Conservation (phyloP, 2,888 invertebrate genomes). For the Xylocampa areola region DNA sequence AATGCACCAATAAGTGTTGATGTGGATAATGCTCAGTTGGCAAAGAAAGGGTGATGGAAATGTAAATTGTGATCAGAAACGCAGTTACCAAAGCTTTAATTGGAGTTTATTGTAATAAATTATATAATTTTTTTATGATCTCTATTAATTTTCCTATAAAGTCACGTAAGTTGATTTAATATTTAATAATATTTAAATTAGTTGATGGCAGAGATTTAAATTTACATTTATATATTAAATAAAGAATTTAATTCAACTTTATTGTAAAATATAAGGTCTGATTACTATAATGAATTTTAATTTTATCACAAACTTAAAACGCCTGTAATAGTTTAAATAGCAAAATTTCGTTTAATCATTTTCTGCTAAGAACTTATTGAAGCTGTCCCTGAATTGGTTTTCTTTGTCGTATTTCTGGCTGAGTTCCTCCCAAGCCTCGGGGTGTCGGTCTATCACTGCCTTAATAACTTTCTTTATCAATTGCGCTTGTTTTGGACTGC, state of each 20-base stretch:
- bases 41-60: slow-evolving; percentile 37
- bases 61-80: slow-evolving; percentile 30
- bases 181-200: background rate
- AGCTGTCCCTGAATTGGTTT: slow-evolving; percentile 90
- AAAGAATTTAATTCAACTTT: no score
- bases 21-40: slow-evolving; percentile 3
- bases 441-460: slow-evolving; percentile 91
- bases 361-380: slow-evolving; percentile 84
- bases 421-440: slow-evolving; percentile 91
- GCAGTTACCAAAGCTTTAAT: slow-evolving; percentile 49
- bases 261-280: no score
- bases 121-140: slow-evolving; percentile 17
- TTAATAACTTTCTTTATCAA: slow-evolving; percentile 90
- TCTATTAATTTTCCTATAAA: background rate
- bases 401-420: slow-evolving; percentile 92
- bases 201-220: background rate
- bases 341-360: slow-evolving; percentile 65
- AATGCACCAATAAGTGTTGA: slow-evolving; percentile 4
- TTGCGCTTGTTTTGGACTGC: slow-evolving; percentile 91
- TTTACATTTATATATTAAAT: background rate
- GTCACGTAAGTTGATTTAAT: background rate
- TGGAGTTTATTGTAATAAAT: slow-evolving; percentile 43
- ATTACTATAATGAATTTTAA: no score
- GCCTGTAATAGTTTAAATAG: slow-evolving; percentile 12
- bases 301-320: no score